Conservation (phyloP, 2,113 vertebrate genomes). For the Lota lota region DNA sequence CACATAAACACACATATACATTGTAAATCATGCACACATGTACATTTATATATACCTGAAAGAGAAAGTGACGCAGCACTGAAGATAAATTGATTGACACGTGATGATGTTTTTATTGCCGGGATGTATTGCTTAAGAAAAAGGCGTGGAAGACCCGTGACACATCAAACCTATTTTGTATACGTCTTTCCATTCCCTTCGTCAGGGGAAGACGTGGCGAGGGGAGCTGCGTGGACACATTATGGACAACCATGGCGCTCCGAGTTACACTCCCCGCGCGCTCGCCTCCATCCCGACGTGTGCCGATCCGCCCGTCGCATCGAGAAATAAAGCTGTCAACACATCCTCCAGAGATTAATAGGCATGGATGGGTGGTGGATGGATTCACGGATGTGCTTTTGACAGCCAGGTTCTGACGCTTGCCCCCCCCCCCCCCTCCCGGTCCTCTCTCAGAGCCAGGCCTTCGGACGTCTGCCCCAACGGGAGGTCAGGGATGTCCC, state of each 20-base stretch:
- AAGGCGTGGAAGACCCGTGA: constrained; percentile 11
- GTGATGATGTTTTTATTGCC: neutral
- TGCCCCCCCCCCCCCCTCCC: constrained; percentile 20
- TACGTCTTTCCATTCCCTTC: neutral
- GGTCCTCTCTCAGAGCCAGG: constrained; percentile 40
- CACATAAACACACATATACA: too few species aligned
- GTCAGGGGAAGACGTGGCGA: too few species aligned
- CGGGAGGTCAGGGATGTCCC: constrained; percentile 54
- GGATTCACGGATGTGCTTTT: constrained; percentile 54
- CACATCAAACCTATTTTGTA: constrained; percentile 3
- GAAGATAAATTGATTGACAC: constrained; percentile 28
- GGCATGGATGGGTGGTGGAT: constrained; percentile 28
- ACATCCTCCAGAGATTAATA: constrained; percentile 29
- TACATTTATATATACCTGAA: neutral
- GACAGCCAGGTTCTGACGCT: constrained; percentile 44
- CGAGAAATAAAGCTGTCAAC: constrained; percentile 27
- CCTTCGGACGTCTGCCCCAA: constrained; percentile 25
- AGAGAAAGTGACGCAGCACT: constrained; percentile 33
- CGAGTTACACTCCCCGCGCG: too few species aligned
- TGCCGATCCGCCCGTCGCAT: constrained; percentile 19
- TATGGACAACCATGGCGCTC: too few species aligned
- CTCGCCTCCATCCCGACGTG: neutral
- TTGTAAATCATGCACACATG: too few species aligned
- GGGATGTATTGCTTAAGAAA: constrained; percentile 21
- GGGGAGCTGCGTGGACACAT: too few species aligned